phyloP scores from a whole-genome alignment of 2,113 vertebrate genomes.

The Anguilla japonica region DNA sequence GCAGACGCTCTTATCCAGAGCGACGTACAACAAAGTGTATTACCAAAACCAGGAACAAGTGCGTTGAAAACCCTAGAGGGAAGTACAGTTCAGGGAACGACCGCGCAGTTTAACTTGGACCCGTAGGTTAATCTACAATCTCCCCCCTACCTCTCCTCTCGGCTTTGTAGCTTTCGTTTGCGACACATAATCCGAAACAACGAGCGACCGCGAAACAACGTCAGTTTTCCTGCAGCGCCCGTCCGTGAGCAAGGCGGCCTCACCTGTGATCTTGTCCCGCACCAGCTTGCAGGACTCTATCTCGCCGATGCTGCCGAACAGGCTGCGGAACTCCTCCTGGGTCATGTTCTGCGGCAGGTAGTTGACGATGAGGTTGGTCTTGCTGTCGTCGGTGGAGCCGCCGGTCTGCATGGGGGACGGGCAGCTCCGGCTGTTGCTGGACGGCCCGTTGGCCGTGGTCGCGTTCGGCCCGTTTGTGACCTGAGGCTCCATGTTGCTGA shows the following conservation, averaged over 20 bases:
- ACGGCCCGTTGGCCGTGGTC: constrained; percentile 95
- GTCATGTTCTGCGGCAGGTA: constrained; percentile 99
- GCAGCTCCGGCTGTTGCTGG: constrained; percentile 97
- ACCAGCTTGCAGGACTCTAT: constrained; percentile 99
- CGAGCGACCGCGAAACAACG: too few species aligned
- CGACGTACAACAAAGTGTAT: too few species aligned
- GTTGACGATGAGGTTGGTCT: constrained; percentile 99
- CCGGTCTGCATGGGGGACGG: constrained; percentile 99
- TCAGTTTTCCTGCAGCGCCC: too few species aligned
- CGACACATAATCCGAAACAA: background rate
- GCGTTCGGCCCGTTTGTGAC: constrained; percentile 98
- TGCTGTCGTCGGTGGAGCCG: constrained; percentile 96
- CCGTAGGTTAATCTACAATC: too few species aligned
- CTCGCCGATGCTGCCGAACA: constrained; percentile 98
- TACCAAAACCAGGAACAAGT: too few species aligned
- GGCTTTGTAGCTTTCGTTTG: too few species aligned
- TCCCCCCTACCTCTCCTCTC: too few species aligned
- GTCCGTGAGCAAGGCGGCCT: background rate
- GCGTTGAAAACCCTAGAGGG: too few species aligned
- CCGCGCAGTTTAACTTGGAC: too few species aligned
- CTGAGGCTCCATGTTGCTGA: constrained; percentile 99
- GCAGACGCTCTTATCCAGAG: too few species aligned
- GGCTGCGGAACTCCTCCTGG: constrained; percentile 99
- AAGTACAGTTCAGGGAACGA: too few species aligned
- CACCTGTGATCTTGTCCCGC: constrained; percentile 99